Base-by-base conservation (phyloP, 2,113 vertebrate genomes). In the Panurus biarmicus region DNA sequence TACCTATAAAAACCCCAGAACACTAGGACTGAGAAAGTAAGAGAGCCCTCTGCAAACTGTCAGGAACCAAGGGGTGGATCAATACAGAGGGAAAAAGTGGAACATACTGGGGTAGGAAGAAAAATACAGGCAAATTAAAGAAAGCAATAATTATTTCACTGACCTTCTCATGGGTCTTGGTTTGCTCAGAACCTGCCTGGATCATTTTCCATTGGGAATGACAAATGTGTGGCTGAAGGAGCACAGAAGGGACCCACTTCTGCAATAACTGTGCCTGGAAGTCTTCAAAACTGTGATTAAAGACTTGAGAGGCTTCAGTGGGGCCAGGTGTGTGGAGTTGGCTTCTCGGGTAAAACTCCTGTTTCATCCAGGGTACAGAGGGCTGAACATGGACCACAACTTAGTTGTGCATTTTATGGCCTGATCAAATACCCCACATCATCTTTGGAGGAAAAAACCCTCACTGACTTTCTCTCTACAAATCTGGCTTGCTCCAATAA, bases 111-210 rank as follows among this genome's bases (percentile, higher is more conserved):
- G 28, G 77, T 72, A 81, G 40, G 50, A 94, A 93, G 51, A n/a
- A 93, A 94, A 72, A 80, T 22, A 74, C 12, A 9, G 73, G 70
- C 61, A 89, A 91, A 91, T 78, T 36, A 60, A 51, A 73, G 77
- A 93, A 89, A 85, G 65, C 47, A 85, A 57, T 84, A 77, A 87
- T 87, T 91, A 87, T 89, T 93, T 71, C 51, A 66, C 65, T 81
- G 90, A 89, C 81, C 90, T 93, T 62, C 87, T 85, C 81, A 58
- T 11, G 73, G 73, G 92, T 77, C 87, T 94, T 10, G 16, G 54
- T 74, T 87, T 85, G 76, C 69, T 86, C 66, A 84, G 86, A 95
- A 89, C 72, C 87, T 84, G 86, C 69, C 72, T 86, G 56, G 42
- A 84, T 90, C 3, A 1, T 89, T 92, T 83, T 86, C 93, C n/a